Base-by-base conservation (phyloP, 2,113 vertebrate genomes). In the Elaphurus davidianus region DNA sequence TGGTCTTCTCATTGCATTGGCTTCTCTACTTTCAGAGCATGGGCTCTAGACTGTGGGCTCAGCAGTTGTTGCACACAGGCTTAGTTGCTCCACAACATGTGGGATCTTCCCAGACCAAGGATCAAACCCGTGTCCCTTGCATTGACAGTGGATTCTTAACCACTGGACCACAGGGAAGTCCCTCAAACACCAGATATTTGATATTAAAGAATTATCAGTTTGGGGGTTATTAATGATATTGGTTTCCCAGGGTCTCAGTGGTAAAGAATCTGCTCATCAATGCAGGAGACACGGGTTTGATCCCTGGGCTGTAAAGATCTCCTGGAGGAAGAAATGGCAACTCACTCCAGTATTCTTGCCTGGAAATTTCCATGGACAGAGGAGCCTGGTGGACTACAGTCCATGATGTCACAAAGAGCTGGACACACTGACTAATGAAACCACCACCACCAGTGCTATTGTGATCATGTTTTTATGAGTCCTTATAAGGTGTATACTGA, bases 1-100 rank as follows among this genome's bases (percentile, higher is more conserved):
- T 43, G 71, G 71, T 25, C 71, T 74, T 74, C 71, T 76, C 21
- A 3, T 27, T 43, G 36, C 21, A 43, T 7, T 12, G 12, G 36
- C 36, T 43, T 3, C 71, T 43, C 71, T 6, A 27, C 21, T 43
- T 76, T 40, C 0, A 0, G 36, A 43, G 36, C 36, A 27, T 7
- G 12, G 36, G 11, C 21, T 43, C 71, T 74, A 74, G 71, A 43
- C 10, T 43, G 13, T 74, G 71, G 36, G 11, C 71, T 43, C 71
- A 43, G 36, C 36, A 27, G 36, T 76, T 74, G 36, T 40, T 40
- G 10, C 71, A 14, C 67, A 74, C 33, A 25, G 71, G 36, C 71
- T 76, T 27, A 14, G 71, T 76, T 43, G 71, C 23, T 43, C 71
- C 23, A 27, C 71, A 74, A 43, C 71, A 43, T 71, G 12, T 7